Base-by-base conservation (phyloP, 30 jellyfish, hydroid and myxozoan genomes). In the Clytia hemisphaerica region DNA sequence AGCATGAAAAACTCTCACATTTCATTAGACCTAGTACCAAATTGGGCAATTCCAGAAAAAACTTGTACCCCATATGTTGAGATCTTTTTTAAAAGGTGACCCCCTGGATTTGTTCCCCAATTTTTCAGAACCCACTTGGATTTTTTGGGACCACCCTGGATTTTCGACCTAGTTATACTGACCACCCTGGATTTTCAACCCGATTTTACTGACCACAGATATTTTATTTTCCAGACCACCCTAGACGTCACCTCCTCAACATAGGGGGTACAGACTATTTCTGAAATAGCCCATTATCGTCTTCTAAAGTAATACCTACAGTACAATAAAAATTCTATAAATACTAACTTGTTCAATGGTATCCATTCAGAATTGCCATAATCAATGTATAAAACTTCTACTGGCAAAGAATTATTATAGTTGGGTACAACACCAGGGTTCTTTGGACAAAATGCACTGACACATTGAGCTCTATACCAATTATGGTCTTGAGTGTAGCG, bases 401-500 rank as follows among this genome's bases (percentile, higher is more conserved):
- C 76, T 4, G 81, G 67, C 37, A 78, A 40, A 27, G 86, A 94
- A 66, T 87, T 87, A 30, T 87, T 85, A 87, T 84, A 78, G 10
- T 94, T 78, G 26, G 96, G 96, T 5, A 36, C 40, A 14, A 68
- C 67, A 31, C 59, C 73, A 6, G 92, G 92, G 26, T 58, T 63
- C 50, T 67, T 69, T 21, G 44, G 34, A 1, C 92, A 58, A 33
- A 25, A 44, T 14, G 65, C 50, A 29, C 80, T 37, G 1, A 65
- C 45, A 9, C 79, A 64, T 58, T 82, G 58, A 16, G 96, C 96
- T 16, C 96, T 60, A 73, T 87, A 87, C 96, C 96, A 87, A 49
- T 67, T 45, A 45, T 87, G 79, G 58, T 87, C 96, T 30, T 73
- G 83, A 21, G 71, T 55, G 53, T 63, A 87, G 78, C 79, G 96